Conservation (phyloP, 1,140 invertebrate species). For the Zaprionus africanus region DNA sequence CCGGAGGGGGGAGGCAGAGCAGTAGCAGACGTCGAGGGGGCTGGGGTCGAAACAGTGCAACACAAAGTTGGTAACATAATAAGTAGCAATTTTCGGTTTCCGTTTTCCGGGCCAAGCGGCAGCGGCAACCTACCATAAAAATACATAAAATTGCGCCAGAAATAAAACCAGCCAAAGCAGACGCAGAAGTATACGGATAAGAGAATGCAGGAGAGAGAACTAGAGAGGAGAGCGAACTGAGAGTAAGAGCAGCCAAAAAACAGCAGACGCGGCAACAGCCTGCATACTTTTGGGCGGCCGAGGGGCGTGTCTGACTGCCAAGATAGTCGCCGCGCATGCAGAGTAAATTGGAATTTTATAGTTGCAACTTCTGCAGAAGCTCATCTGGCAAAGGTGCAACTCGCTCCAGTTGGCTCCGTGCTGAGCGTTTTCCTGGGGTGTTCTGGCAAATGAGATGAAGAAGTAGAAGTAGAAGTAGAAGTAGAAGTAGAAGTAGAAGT, state of each 20-base stretch:
- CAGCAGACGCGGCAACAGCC: conserved; percentile 34
- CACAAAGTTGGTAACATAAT: conserved; percentile 83
- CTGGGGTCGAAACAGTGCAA: conserved; percentile 46
- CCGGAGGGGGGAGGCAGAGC: neutral
- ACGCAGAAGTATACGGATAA: conserved; percentile 39
- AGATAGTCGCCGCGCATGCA: conserved; percentile 75
- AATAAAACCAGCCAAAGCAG: conserved; percentile 61
- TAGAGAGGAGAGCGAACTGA: neutral
- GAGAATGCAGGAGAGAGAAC: conserved; percentile 4
- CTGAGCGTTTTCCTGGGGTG: neutral
- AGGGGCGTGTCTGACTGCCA: conserved; percentile 59
- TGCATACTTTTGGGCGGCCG: conserved; percentile 24
- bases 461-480: neutral
- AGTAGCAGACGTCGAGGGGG: neutral
- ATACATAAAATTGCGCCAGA: conserved; percentile 79
- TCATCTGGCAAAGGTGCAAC: conserved; percentile 35
- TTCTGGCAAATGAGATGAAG: neutral
- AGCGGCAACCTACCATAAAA: conserved; percentile 78
- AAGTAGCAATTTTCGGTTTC: conserved; percentile 83
- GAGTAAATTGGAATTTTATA: conserved; percentile 80
- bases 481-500: neutral
- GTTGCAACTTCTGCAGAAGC: conserved; percentile 58
- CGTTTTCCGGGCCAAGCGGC: conserved; percentile 72
- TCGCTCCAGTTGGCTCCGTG: conserved; percentile 4
- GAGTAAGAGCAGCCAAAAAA: conserved; percentile 37